Conservation (phyloP, 2,113 vertebrate species). For the Crocuta crocuta region DNA sequence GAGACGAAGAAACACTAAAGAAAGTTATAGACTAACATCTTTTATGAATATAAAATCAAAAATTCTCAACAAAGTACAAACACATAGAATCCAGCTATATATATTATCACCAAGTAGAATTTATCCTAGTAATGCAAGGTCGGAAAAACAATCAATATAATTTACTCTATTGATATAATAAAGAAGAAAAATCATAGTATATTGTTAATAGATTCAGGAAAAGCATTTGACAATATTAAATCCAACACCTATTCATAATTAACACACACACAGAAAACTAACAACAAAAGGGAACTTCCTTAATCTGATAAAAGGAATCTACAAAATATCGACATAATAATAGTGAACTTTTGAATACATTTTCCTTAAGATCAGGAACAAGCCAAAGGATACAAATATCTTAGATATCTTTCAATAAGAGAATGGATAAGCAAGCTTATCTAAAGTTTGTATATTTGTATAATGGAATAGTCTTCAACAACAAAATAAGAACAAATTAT, state of each 20-base stretch:
- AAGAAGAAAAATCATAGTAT: neutral
- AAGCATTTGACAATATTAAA: neutral
- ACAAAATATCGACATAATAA: neutral
- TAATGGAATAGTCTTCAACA: neutral
- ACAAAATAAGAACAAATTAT: neutral
- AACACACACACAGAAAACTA: neutral
- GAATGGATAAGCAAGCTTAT: neutral
- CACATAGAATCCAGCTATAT: neutral
- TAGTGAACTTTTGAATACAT: neutral
- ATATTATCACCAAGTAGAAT: neutral
- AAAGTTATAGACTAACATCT: neutral
- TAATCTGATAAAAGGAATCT: neutral
- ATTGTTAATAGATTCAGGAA: neutral
- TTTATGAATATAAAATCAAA: neutral
- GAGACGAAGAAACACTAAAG: neutral
- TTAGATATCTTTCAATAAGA: neutral
- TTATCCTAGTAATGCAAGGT: neutral
- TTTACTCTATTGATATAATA: neutral
- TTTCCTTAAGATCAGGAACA: neutral
- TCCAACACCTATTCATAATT: neutral
- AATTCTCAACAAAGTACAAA: slow-evolving; percentile 4
- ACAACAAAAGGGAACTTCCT: neutral
- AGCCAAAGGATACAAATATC: neutral
- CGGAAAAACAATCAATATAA: neutral
- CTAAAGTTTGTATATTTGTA: neutral